These are phyloP conservation scores for Apteryx mantelli DNA, from an alignment of 2,113 vertebrate genomes.

Conservation along the genomic window DNA sequence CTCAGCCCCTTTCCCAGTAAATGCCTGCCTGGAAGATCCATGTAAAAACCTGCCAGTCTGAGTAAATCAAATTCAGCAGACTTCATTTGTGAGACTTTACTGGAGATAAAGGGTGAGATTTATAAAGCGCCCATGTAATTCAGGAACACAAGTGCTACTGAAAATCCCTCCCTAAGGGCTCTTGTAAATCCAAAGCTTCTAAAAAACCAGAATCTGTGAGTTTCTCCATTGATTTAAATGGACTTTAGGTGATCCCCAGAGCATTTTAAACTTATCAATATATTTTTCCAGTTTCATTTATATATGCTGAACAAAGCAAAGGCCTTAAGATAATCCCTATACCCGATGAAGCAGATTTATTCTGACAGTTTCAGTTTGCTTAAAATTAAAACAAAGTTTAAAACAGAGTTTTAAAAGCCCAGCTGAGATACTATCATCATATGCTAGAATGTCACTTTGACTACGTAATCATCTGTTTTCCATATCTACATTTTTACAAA, in stretches of 20 bases:
- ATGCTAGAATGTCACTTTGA: not conserved
- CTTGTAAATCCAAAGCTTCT: conserved; percentile 40
- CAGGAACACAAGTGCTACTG: not conserved
- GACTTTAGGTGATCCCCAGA: not conserved
- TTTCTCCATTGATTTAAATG: conserved; percentile 13
- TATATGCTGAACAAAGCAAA: not conserved
- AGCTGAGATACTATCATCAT: not conserved
- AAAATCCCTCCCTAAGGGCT: conserved; percentile 10
- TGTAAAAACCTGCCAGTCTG: not conserved
- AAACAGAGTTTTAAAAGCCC: not conserved
- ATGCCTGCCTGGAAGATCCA: not conserved
- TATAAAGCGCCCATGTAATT: not conserved
- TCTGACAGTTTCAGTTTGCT: not conserved
- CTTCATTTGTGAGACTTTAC: not conserved
- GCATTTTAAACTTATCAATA: not conserved
- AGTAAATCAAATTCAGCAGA: conserved; percentile 3
- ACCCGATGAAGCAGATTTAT: not conserved
- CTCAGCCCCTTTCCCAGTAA: not conserved
- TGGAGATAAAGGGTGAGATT: conserved; percentile 43
- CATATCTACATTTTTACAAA: not conserved
- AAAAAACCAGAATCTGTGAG: not conserved
- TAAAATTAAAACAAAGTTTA: not conserved
- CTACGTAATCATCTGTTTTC: not conserved
- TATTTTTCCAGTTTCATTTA: not conserved
- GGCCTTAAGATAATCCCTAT: not conserved